These are phyloP conservation scores for Dorcus hopei DNA, from an alignment of 2,888 invertebrate genomes.

Conservation along the genomic window DNA sequence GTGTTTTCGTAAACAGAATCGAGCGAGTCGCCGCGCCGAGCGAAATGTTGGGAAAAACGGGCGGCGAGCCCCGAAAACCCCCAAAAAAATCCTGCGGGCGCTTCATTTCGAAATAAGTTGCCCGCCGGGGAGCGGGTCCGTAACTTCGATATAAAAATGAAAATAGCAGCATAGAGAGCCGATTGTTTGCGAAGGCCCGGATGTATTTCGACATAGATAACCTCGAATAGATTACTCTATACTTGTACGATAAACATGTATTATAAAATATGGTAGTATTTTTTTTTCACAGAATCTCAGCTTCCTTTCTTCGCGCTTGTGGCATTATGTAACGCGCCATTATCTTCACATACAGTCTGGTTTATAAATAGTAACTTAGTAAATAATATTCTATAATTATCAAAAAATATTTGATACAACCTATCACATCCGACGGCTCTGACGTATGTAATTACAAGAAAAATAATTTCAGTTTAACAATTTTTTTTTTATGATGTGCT, in stretches of 20 bases:
- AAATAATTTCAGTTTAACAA: too few relatives aligned
- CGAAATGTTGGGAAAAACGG: not conserved
- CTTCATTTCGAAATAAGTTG: not conserved
- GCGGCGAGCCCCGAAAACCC: not conserved
- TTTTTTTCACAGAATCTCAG: too few relatives aligned
- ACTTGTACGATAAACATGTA: conserved; percentile 14
- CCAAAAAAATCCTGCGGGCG: not conserved
- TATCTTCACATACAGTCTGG: too few relatives aligned
- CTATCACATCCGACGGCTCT: too few relatives aligned
- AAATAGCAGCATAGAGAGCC: conserved; percentile 26
- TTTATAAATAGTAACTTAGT: too few relatives aligned
- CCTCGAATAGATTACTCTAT: conserved; percentile 26
- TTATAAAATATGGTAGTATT: conserved; percentile 7
- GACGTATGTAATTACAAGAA: too few relatives aligned
- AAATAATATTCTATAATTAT: too few relatives aligned
- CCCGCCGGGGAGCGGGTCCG: not conserved
- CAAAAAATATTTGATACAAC: too few relatives aligned
- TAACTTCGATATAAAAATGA: conserved; percentile 20
- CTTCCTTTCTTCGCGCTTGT: too few relatives aligned
- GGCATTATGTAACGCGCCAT: too few relatives aligned
- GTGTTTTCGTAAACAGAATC: not conserved
- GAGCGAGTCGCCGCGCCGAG: not conserved
- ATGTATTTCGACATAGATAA: conserved; percentile 32
- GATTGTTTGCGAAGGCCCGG: conserved; percentile 32
- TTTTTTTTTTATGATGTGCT: too few relatives aligned